Percentiles rank a stretch among this genome's conserved stretches.
These are phyloP conservation scores for Serripes groenlandicus DNA, from an alignment of 2,888 invertebrate genomes.

Conservation along the genomic window DNA sequence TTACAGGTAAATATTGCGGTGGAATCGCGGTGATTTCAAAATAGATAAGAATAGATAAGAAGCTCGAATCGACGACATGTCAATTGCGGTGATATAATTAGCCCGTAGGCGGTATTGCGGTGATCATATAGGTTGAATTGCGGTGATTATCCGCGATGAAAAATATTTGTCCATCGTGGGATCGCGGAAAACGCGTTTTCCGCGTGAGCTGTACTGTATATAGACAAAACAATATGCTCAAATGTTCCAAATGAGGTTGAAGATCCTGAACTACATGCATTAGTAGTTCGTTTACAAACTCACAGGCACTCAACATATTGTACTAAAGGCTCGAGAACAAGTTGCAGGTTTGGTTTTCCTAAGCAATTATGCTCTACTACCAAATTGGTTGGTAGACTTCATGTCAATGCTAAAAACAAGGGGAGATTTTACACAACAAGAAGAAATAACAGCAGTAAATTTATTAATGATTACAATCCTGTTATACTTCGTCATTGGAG, in stretches of 20 bases:
- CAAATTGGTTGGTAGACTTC: background rate
- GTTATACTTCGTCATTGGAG: slow-evolving; percentile 46
- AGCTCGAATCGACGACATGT: no score
- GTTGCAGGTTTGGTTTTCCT: slow-evolving; percentile 45
- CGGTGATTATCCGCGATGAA: no score
- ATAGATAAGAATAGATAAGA: no score
- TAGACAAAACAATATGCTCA: slow-evolving; percentile 1
- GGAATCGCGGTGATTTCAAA: no score
- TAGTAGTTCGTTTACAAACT: slow-evolving; percentile 6
- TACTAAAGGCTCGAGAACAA: background rate
- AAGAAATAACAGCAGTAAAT: background rate
- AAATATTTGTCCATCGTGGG: no score
- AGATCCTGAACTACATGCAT: background rate
- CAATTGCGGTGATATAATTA: no score
- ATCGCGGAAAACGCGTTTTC: no score
- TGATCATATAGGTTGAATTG: no score
- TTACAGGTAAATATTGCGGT: no score
- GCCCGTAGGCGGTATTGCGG: no score
- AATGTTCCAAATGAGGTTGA: background rate
- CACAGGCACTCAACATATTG: slow-evolving; percentile 8
- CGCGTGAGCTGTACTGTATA: no score
- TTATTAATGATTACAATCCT: slow-evolving; percentile 48
- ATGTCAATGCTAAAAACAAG: slow-evolving; percentile 27
- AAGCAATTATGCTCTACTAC: background rate
- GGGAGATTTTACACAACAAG: slow-evolving; percentile 42